Conservation (phyloP, 2,888 invertebrate genomes). For the Drosophila meridiana region DNA sequence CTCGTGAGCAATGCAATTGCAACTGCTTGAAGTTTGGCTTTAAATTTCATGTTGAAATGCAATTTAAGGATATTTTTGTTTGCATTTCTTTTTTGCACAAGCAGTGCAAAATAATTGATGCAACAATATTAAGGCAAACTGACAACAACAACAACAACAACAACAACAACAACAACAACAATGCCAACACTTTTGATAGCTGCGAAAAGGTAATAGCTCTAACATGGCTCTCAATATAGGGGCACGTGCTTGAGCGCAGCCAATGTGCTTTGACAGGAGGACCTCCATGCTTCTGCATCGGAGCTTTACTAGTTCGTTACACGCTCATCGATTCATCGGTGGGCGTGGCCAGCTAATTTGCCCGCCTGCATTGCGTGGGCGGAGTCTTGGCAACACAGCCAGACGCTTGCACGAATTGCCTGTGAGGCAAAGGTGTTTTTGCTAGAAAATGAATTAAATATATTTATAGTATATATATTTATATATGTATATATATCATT, state of each 20-base stretch:
- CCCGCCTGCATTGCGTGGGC: background rate
- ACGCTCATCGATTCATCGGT: conserved; percentile 1
- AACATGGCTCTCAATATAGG: background rate
- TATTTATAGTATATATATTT: background rate
- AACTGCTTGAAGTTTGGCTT: background rate
- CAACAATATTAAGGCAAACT: conserved; percentile 26
- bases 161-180: background rate
- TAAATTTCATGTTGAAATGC: background rate
- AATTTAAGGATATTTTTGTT: background rate
- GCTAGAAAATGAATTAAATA: background rate
- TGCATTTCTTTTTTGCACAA: background rate
- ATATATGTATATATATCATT: background rate
- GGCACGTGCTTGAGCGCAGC: conserved; percentile 21
- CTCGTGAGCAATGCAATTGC: background rate
- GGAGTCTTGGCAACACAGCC: conserved; percentile 1
- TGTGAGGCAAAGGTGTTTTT: background rate
- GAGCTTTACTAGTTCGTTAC: background rate
- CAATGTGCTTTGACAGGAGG: conserved; percentile 13
- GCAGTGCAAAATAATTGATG: conserved; percentile 43
- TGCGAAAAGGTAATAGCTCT: background rate
- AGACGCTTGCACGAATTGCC: background rate
- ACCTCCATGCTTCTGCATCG: conserved; percentile 7
- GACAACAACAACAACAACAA: conserved; percentile 9
- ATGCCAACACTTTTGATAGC: background rate
- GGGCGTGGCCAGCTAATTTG: conserved; percentile 3